Base-by-base conservation (phyloP, 2,113 vertebrate genomes). In the Reinhardtius hippoglossoides region DNA sequence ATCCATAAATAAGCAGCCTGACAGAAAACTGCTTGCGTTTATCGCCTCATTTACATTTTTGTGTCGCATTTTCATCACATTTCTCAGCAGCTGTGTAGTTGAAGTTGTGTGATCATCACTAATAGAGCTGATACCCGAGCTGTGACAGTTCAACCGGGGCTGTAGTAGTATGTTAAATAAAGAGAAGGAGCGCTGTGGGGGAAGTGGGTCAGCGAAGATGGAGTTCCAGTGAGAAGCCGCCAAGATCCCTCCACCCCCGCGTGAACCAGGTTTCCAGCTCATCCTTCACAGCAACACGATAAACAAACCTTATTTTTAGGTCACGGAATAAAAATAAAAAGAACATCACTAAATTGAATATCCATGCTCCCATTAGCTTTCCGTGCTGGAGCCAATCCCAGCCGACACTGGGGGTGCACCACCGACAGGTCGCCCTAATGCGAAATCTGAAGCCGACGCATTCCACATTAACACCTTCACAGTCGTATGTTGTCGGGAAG, bases 221-320 rank as follows among this genome's bases (percentile, higher is more conserved):
- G 3, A 10, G 52, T 55, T 48, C 7, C 18, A 21, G 20, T 20
- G 44, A 42, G 69, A n/a, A 4, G 10, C 20, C 31, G 57, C 20
- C 15, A 50, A 21, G 57, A 70, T 57, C 26, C 60, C 31, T 71
- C 70, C 3, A 9, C 55, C 9, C 42, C 31, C 0, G 1, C 15
- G 52, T 58, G 20, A 31, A 16, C 35, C 52, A 55, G 24, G 46
- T 31, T 48, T 63, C 26, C 21, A 24, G 56, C 10, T 14, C n/a
- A 62, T 27, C 18, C 50, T 52, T 20, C 18, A 52, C 15, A 50
- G 5, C 14, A 6, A 77, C 7, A 16, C 40, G 9, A 50, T 21
- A 26, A 66, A 42, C 48, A 72, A 64, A 59, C 42, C 2, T 14
- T 58, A 59, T 46, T 67, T 79, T 75, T 44, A 62, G 56, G 20